Evolutionary conservation across 2,797 vertebrate species (phyloP).

Genomic region (Chanos chanos): DNA sequence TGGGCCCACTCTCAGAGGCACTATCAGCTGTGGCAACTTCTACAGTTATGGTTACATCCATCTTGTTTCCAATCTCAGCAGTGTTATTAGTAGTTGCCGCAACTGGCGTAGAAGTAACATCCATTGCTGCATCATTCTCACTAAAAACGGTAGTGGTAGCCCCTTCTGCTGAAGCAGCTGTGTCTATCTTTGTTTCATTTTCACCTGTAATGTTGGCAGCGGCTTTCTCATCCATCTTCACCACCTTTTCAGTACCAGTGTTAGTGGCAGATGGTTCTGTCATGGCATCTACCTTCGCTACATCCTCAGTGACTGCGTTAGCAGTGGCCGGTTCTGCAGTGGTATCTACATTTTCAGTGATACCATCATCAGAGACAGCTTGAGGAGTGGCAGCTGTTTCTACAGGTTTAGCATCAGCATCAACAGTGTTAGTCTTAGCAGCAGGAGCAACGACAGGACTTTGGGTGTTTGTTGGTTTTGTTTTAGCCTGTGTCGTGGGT

Average conservation of each 20-base stretch:
- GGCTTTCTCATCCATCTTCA: too few species aligned
- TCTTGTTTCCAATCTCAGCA: neutral
- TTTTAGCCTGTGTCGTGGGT: constrained; percentile 19
- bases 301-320: too few species aligned
- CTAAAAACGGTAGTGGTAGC: too few species aligned
- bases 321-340: too few species aligned
- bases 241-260: too few species aligned
- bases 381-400: neutral
- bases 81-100: neutral
- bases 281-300: too few species aligned
- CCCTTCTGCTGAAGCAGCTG: neutral
- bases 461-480: neutral
- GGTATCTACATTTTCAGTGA: neutral
- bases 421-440: neutral
- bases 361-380: neutral
- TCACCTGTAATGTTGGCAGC: neutral
- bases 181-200: neutral
- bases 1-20: neutral
- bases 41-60: neutral
- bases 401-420: neutral
- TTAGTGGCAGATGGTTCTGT: too few species aligned
- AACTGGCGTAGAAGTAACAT: neutral
- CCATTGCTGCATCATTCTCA: neutral
- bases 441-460: neutral
- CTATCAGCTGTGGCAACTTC: neutral